Evolutionary conservation across 2,113 vertebrate genomes (phyloP).

Genomic region (Alethe diademata): DNA sequence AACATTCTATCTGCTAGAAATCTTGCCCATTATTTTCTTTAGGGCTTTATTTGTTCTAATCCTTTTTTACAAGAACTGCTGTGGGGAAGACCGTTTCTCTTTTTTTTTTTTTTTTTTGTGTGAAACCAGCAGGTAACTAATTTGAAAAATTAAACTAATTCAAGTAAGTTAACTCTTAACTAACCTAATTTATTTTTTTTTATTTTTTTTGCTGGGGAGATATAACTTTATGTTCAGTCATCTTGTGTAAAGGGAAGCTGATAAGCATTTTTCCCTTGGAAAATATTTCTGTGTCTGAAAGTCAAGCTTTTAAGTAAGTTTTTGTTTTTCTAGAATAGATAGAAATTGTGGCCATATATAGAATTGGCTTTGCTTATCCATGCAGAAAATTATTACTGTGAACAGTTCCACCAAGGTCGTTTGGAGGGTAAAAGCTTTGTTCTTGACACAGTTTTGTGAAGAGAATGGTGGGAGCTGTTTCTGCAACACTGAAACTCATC

Average conservation of each 20-base stretch:
- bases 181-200: not conserved
- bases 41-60: not conserved
- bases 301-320: not conserved
- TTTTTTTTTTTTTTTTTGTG: too few species aligned
- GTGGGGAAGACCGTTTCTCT: not conserved
- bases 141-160: not conserved
- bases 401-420: not conserved
- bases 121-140: not conserved
- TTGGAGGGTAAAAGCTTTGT: conserved; percentile 34
- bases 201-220: not conserved
- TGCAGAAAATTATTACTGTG: conserved; percentile 12
- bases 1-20: not conserved
- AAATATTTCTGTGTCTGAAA: not conserved
- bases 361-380: not conserved
- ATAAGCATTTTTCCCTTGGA: not conserved
- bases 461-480: not conserved
- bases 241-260: not conserved
- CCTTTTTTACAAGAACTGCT: not conserved
- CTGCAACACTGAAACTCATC: not conserved
- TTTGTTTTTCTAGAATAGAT: not conserved
- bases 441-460: not conserved
- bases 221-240: not conserved
- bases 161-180: not conserved
- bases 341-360: not conserved
- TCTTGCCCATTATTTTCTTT: not conserved